Conservation (phyloP, 1,140 invertebrate genomes). For the Melanaphis sacchari region DNA sequence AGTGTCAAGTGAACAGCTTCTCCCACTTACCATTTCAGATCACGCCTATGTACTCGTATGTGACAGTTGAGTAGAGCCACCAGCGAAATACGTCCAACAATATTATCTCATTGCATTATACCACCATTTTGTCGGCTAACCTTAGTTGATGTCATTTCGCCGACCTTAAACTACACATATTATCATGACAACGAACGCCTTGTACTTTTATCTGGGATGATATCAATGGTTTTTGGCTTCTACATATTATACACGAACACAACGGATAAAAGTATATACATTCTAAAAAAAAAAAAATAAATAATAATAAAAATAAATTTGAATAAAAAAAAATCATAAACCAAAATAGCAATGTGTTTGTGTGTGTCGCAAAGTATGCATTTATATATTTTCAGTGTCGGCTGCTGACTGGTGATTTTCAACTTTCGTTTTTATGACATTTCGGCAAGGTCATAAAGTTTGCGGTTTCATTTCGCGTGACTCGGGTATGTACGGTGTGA, state of each 20-base stretch:
- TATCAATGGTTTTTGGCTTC: not conserved
- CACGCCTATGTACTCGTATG: not conserved
- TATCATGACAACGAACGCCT: not conserved
- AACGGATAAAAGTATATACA: not conserved
- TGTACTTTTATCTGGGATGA: not conserved
- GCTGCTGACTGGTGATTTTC: slow-evolving; percentile 36
- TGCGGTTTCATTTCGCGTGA: slow-evolving; percentile 30
- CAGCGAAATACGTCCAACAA: not conserved
- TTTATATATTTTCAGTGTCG: not conserved
- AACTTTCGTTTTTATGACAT: slow-evolving; percentile 49
- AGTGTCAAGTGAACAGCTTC: not conserved
- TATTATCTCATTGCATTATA: not conserved
- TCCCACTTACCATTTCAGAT: not conserved
- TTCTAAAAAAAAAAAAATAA: not conserved
- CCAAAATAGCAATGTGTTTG: not conserved
- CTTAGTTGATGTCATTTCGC: not conserved
- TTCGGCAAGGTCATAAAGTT: slow-evolving; percentile 34
- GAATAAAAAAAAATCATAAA: not conserved
- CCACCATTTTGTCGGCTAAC: not conserved
- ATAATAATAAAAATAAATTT: not conserved
- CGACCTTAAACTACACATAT: not conserved
- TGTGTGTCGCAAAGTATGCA: not conserved
- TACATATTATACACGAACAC: not conserved
- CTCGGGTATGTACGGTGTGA: not conserved
- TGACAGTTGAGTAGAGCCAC: not conserved